A percentile compares a stretch with the other conserved stretches of the same genome.
phyloP scores from a whole-genome alignment of 2,797 vertebrate genomes.

The Neomorphus geoffroyi region DNA sequence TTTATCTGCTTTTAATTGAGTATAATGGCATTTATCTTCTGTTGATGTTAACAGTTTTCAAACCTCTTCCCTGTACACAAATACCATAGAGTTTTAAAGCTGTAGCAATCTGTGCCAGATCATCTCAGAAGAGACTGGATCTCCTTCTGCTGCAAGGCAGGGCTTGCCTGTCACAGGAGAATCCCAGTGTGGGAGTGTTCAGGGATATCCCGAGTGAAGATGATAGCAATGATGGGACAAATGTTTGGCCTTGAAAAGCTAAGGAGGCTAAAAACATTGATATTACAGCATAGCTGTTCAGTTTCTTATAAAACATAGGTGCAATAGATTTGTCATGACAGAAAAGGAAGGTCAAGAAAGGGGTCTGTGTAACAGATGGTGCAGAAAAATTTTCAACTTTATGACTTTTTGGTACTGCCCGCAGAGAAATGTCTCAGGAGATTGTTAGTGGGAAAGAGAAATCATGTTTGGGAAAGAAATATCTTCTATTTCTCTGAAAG shows the following conservation, averaged over 20 bases:
- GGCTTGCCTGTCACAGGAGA: rapidly evolving
- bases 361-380: not conserved
- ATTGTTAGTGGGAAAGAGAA: not conserved
- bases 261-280: not conserved
- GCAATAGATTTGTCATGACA: not conserved
- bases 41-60: not conserved
- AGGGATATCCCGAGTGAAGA: not conserved
- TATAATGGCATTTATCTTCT: not conserved
- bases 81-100: not conserved
- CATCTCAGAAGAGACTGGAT: not conserved
- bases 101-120: not conserved
- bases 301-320: not conserved
- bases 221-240: not conserved
- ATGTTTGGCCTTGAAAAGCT: not conserved
- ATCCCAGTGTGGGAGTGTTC: not conserved
- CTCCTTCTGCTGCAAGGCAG: not conserved
- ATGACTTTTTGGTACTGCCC: not conserved
- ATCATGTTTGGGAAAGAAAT: not conserved
- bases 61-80: not conserved
- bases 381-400: not conserved
- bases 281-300: not conserved
- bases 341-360: not conserved
- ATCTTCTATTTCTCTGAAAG: not conserved
- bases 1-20: not conserved
- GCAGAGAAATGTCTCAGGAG: constrained; percentile 3